These are phyloP conservation scores for Corythornis vintsioides DNA, from an alignment of 2,113 vertebrate species.

Conservation along the genomic window DNA sequence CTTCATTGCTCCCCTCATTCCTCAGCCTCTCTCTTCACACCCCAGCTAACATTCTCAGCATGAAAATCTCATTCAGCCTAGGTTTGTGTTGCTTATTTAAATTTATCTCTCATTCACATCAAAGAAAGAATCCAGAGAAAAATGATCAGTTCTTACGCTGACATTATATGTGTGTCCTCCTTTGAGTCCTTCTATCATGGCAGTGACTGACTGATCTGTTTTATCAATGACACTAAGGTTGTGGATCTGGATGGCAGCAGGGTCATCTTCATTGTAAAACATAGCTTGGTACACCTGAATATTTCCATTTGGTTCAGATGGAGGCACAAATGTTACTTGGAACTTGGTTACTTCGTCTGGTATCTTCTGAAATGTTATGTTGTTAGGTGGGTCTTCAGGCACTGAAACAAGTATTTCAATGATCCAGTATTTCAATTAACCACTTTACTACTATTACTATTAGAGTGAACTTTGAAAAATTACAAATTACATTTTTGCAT, in stretches of 20 bases:
- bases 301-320: conserved; percentile 89
- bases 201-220: conserved; percentile 82
- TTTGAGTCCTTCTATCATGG: conserved; percentile 89
- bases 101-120: neutral
- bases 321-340: conserved; percentile 88
- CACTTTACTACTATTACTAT: neutral
- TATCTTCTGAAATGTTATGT: conserved; percentile 86
- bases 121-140: neutral
- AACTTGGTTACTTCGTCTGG: conserved; percentile 90
- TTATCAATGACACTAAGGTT: conserved; percentile 80
- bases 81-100: neutral
- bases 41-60: neutral
- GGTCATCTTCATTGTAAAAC: conserved; percentile 83
- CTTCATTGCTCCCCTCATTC: neutral
- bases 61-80: neutral
- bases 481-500: neutral
- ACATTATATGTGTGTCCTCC: conserved; percentile 93
- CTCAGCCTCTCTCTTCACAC: neutral
- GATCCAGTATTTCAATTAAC: neutral
- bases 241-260: conserved; percentile 78
- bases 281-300: conserved; percentile 88
- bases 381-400: conserved; percentile 92
- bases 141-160: conserved; percentile 77
- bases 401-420: conserved; percentile 76
- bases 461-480: neutral